Conservation (phyloP, 2,113 vertebrate genomes). For the Delphinus delphis region DNA sequence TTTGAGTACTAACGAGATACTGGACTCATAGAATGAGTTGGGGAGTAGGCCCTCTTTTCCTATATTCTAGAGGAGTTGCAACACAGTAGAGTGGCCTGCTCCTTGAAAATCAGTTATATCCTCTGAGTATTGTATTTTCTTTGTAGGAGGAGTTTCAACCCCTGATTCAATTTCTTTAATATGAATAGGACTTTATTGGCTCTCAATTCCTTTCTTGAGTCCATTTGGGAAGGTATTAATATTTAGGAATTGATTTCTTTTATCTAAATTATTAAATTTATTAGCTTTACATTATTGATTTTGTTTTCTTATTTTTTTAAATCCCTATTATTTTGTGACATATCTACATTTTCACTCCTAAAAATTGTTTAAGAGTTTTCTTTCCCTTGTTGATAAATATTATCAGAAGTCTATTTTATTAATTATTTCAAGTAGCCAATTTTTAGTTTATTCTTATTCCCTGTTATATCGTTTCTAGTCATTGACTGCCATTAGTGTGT, state of each 20-base stretch:
- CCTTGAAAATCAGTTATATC: background rate
- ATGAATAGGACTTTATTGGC: background rate
- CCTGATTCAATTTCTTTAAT: background rate
- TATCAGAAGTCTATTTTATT: background rate
- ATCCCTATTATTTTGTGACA: background rate
- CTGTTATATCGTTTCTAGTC: background rate
- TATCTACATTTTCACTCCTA: background rate
- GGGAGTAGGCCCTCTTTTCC: background rate
- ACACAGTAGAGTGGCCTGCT: background rate
- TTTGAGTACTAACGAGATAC: background rate
- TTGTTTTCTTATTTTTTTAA: background rate
- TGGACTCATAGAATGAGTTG: background rate
- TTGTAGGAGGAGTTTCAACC: background rate
- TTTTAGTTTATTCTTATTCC: background rate
- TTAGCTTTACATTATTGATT: background rate
- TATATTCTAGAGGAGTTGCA: background rate
- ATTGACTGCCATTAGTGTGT: background rate
- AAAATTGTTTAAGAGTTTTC: background rate
- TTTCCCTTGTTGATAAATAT: background rate
- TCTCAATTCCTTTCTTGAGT: background rate
- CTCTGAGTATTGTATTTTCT: background rate
- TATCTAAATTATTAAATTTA: background rate
- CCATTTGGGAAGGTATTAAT: background rate
- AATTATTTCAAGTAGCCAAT: background rate
- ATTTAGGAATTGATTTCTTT: background rate